phyloP scores from a whole-genome alignment of 2,888 invertebrate species.

The Agrypnus murinus region DNA sequence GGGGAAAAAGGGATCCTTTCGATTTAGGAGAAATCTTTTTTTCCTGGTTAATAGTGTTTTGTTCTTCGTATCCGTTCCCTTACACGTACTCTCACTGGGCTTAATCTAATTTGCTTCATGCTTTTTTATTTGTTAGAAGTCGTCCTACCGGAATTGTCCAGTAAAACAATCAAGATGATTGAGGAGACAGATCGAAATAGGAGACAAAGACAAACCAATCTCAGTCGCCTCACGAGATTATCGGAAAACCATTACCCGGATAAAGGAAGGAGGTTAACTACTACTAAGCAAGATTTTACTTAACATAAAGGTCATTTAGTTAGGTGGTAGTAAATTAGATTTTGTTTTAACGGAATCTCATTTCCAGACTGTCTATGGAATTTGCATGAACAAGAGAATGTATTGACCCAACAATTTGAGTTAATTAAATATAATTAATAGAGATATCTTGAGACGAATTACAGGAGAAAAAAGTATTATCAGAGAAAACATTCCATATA shows the following conservation, averaged over 20 bases:
- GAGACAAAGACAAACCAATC: conserved; percentile 47
- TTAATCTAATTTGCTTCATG: conserved; percentile 19
- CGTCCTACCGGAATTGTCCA: conserved; percentile 33
- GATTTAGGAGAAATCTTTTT: background rate
- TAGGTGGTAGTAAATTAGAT: conserved; percentile 21
- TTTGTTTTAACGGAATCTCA: background rate
- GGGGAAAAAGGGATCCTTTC: too few species aligned
- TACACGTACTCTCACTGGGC: background rate
- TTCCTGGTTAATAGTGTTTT: background rate
- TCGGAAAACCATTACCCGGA: conserved; percentile 48
- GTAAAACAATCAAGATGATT: conserved; percentile 41
- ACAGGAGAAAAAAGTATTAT: too few species aligned
- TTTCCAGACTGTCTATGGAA: too few species aligned
- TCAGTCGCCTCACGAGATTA: conserved; percentile 34
- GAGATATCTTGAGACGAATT: too few species aligned
- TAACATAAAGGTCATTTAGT: conserved; percentile 39
- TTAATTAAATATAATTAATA: too few species aligned
- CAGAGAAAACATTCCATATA: too few species aligned
- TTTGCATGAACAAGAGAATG: too few species aligned
- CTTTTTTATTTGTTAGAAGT: conserved; percentile 25
- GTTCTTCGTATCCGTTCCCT: background rate
- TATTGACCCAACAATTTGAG: too few species aligned
- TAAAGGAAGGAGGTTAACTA: conserved; percentile 39
- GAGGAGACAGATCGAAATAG: conserved; percentile 36
- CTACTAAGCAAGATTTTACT: conserved; percentile 14